Base-by-base conservation (phyloP, 1,140 invertebrate species). In the Littorina saxatilis region DNA sequence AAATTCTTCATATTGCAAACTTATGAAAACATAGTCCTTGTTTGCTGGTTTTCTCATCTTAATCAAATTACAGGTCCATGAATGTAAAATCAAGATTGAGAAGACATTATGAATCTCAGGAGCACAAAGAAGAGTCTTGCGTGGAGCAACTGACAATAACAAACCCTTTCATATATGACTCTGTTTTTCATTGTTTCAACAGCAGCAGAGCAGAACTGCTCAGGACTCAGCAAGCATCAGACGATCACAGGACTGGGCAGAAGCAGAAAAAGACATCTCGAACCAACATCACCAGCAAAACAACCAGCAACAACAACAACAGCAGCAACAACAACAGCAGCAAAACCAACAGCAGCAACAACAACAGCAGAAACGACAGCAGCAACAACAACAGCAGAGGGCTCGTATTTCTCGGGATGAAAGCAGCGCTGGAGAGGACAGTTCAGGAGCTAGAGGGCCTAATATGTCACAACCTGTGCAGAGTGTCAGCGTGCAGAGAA, bases 181-280 rank as follows among this genome's bases (percentile, higher is more conserved):
- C n/a, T n/a, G n/a, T n/a, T 17, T 17, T 9, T 47, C 43, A 47
- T 17, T 47, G 43, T 47, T 47, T 47, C 43, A 9, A 17, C 37
- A 68, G 35, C 55, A 58, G 55, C 32, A 73, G 40, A 52, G 23
- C 40, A 50, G 70, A 47, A 73, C n/a, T 2, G 40, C 1, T 39
- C 29, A 23, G 5, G 35, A 58, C 15, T 27, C 76, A 23, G 1
- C 32, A 4, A 37, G 37, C 39, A 13, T 58, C 20, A 40, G 58
- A 43, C 76, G 39, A 27, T 78, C 76, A 9, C 76, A 78, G 23
- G 76, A 78, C 32, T 78, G 76, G 76, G 50, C 81, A 78, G 68
- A 79, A 83, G 27, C 80, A 82, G 58, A 78, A 43, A 81, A 82
- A 61, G 75, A 85, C 27, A 39, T 82, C 37, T 74, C 73, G 9